phyloP scores from a whole-genome alignment of 2,888 invertebrate genomes.

The Cantharis rufa region DNA sequence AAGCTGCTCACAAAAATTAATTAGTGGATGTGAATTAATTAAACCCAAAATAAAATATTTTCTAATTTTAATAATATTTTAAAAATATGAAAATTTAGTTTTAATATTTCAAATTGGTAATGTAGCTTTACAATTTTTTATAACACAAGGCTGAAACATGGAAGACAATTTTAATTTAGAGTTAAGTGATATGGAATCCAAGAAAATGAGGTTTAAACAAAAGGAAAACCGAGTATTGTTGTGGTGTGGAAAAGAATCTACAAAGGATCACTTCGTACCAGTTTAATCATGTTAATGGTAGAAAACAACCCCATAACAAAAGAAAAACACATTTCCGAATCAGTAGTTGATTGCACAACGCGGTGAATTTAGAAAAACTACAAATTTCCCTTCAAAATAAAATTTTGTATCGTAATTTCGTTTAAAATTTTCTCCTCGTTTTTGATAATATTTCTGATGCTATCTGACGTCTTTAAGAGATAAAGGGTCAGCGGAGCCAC shows the following conservation, averaged over 20 bases:
- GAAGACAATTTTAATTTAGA: slow-evolving; percentile 27
- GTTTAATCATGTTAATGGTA: slow-evolving; percentile 51
- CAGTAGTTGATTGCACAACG: neutral
- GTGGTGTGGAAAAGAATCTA: slow-evolving; percentile 41
- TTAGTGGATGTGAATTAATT: no score
- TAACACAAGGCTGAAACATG: neutral
- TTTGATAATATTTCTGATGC: slow-evolving; percentile 27
- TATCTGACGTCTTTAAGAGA: slow-evolving; percentile 29
- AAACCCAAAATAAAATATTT: no score
- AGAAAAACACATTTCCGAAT: slow-evolving; percentile 11
- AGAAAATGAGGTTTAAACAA: slow-evolving; percentile 37
- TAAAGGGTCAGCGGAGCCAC: slow-evolving; percentile 28
- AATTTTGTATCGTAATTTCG: neutral
- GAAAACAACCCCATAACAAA: slow-evolving; percentile 25
- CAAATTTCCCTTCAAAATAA: neutral
- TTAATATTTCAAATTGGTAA: neutral
- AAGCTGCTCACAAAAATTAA: no score
- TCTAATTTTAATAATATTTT: no score
- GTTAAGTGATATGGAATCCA: slow-evolving; percentile 30
- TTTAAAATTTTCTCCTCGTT: slow-evolving; percentile 10
- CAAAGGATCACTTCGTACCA: slow-evolving; percentile 47
- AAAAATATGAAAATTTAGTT: neutral
- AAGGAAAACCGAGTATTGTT: slow-evolving; percentile 43
- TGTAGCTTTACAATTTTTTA: neutral
- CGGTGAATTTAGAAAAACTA: neutral